Evolutionary conservation across 2,113 vertebrate species (phyloP), one percentile per base, ranked within the genome.

Genomic region (Arenaria interpres): DNA sequence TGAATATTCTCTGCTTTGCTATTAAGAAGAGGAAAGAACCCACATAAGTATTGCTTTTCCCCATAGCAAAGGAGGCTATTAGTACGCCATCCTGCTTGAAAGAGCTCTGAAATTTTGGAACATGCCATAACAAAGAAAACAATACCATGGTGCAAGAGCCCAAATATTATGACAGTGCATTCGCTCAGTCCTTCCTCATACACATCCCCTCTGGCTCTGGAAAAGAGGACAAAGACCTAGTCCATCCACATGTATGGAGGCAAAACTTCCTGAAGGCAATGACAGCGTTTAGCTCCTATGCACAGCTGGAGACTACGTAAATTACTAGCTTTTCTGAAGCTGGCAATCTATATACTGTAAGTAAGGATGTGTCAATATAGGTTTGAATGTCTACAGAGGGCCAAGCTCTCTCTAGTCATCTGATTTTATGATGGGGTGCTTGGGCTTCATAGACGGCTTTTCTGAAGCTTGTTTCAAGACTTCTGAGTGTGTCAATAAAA

Each of bases 111-210:
- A 67, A 73, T 86, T 79, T 90, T 94, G 92, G 89, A 94, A 92
- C 45, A 35, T 53, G 48, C 78, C 80, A 82, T 60, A 93, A 93
- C 33, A 82, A 90, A 79, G 76, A 84, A 90, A 95, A 77, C 84
- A 96, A 82, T 12, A 43, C 50, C 23, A 13, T 95, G 94, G 77
- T 95, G 97, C 84, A 97, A 95, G 76, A 96, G 73, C 53, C 41
- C 45, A 82, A 89, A 73, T 50, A 37, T 53, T 88, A 81, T 89
- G 69, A 76, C 73, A 33, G 16, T 46, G 19, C 45, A 13, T 45
- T 72, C 57, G 75, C 73, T 73, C 83, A 92, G 0, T 50, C 66
- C 77, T 96, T 96, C 87, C 87, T 96, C 28, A 54, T 87, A 39
- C 39, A 51, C 20, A 46, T 4, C 3, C 66, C 91, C 81, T 89